Conservation (phyloP, 2,888 invertebrate species). For the Stegana nigrithorax region DNA sequence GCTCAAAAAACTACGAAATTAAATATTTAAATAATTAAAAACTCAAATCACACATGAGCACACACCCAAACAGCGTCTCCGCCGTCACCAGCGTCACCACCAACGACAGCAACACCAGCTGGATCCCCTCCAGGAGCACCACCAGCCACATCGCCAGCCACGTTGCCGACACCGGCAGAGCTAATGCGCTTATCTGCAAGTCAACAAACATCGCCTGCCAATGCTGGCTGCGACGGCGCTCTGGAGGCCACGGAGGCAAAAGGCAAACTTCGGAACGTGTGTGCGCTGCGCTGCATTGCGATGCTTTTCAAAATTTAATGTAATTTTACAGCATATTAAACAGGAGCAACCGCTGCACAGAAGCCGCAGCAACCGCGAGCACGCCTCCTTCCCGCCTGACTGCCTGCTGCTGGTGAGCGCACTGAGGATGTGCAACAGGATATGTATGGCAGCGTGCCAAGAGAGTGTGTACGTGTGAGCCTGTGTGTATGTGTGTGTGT, state of each 20-base stretch:
- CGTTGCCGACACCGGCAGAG: background rate
- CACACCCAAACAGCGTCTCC: too few species aligned
- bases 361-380: slow-evolving; percentile 13
- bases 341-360: slow-evolving; percentile 28
- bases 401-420: too few species aligned
- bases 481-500: slow-evolving; percentile 11
- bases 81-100: too few species aligned
- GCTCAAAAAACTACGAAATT: too few species aligned
- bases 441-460: slow-evolving; percentile 6
- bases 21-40: slow-evolving; percentile 14
- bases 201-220: too few species aligned
- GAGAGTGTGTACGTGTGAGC: too few species aligned
- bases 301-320: slow-evolving; percentile 50
- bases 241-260: background rate
- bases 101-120: too few species aligned
- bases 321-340: slow-evolving; percentile 59
- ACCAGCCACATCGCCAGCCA: too few species aligned
- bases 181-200: slow-evolving; percentile 53
- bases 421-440: slow-evolving; percentile 11
- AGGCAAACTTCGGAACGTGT: background rate
- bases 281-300: background rate
- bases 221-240: slow-evolving; percentile 13
- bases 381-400: too few species aligned
- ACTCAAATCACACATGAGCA: slow-evolving; percentile 7
- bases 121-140: too few species aligned